phyloP scores from a whole-genome alignment of 2,797 vertebrate genomes.

The Mormyrus hasselquistii region DNA sequence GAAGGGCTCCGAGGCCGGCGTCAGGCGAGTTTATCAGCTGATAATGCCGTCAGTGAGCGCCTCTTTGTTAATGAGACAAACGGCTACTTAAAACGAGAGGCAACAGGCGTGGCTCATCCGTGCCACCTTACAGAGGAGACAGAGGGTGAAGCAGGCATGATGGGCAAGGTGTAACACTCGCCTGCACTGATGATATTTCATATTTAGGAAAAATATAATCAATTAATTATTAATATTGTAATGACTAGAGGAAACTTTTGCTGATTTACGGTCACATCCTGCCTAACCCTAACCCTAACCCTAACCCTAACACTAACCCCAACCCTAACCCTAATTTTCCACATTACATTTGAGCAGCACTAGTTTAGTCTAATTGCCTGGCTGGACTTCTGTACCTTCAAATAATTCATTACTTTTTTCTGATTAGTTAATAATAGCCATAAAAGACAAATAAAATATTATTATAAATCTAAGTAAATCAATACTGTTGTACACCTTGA shows the following conservation, averaged over 20 bases:
- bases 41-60: background rate
- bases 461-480: background rate
- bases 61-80: background rate
- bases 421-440: background rate
- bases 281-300: background rate
- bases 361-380: background rate
- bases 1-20: background rate
- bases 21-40: background rate
- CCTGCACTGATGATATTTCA: background rate
- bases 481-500: background rate
- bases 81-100: background rate
- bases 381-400: background rate
- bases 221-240: background rate
- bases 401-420: background rate
- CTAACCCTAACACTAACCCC: too few species aligned
- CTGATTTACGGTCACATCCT: background rate
- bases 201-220: background rate
- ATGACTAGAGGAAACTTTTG: background rate
- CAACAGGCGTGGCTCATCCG: background rate
- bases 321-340: background rate
- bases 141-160: background rate
- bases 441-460: background rate
- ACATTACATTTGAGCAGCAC: background rate
- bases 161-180: background rate
- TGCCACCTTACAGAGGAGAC: background rate